Conservation (phyloP, 1,140 invertebrate genomes). For the Meloidogyne hapla region DNA sequence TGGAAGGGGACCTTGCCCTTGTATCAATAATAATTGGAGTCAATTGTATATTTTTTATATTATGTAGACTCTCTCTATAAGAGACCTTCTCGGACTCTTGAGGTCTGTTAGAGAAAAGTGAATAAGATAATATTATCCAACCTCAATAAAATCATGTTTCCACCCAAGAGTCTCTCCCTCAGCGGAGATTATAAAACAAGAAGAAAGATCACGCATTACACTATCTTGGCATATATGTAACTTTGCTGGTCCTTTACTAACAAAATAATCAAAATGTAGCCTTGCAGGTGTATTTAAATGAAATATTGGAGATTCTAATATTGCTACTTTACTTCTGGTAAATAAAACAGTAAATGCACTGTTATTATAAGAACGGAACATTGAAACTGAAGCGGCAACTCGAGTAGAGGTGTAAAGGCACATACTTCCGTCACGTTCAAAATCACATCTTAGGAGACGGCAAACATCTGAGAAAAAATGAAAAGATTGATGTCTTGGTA, state of each 20-base stretch:
- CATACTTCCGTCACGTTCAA: constrained; percentile 48
- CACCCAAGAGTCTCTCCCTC: constrained; percentile 11
- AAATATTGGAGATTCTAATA: constrained; percentile 51
- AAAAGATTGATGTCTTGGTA: background rate
- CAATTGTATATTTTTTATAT: too few species aligned
- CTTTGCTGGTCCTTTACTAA: constrained; percentile 45
- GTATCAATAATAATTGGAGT: too few species aligned
- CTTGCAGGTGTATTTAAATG: constrained; percentile 53
- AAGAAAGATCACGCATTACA: constrained; percentile 44
- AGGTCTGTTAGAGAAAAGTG: too few species aligned
- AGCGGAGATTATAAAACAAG: background rate
- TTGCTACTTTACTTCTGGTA: constrained; percentile 44
- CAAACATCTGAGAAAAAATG: constrained; percentile 54
- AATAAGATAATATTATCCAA: constrained; percentile 37
- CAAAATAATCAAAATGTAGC: constrained; percentile 58
- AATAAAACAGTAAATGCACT: constrained; percentile 45
- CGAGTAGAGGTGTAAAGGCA: constrained; percentile 54
- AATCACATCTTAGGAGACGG: constrained; percentile 52
- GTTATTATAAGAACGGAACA: constrained; percentile 39
- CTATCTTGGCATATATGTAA: constrained; percentile 62
- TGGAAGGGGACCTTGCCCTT: too few species aligned
- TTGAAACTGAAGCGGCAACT: constrained; percentile 27
- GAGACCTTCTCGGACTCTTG: too few species aligned
- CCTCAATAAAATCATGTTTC: constrained; percentile 31
- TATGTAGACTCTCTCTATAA: too few species aligned